A percentile compares a stretch with the other conserved stretches of the same genome.
Evolutionary conservation across 2,888 invertebrate species (phyloP).

Genomic region (Papilio elwesi): DNA sequence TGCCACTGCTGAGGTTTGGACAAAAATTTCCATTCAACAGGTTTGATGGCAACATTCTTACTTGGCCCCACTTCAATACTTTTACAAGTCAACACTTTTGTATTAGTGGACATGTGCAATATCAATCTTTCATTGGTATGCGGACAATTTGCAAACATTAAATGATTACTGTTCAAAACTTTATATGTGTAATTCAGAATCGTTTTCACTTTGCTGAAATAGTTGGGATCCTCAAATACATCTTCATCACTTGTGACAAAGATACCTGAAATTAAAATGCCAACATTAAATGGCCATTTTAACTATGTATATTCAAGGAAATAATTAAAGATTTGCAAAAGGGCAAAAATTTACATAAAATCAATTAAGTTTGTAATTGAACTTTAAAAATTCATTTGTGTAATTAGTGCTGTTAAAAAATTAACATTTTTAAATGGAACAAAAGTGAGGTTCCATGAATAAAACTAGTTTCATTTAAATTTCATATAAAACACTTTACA

Average conservation of each 20-base stretch:
- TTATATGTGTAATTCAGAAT: slow-evolving; percentile 84
- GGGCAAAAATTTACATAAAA: slow-evolving; percentile 11
- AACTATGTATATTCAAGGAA: neutral
- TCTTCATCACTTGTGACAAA: slow-evolving; percentile 89
- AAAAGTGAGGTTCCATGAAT: neutral
- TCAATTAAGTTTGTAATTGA: neutral
- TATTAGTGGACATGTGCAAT: slow-evolving; percentile 83
- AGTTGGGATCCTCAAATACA: slow-evolving; percentile 83
- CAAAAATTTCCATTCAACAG: slow-evolving; percentile 91
- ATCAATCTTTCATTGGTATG: slow-evolving; percentile 86
- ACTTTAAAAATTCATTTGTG: slow-evolving; percentile 7
- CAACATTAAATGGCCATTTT: neutral
- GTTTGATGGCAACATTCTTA: slow-evolving; percentile 81
- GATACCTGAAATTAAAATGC: slow-evolving; percentile 79
- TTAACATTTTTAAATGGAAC: neutral
- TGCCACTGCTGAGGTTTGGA: slow-evolving; percentile 89
- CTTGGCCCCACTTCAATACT: slow-evolving; percentile 83
- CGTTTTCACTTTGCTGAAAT: slow-evolving; percentile 83
- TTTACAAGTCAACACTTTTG: slow-evolving; percentile 85
- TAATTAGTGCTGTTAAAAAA: neutral
- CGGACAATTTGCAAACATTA: slow-evolving; percentile 85
- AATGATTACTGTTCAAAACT: slow-evolving; percentile 80
- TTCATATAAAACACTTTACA: neutral
- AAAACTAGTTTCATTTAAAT: neutral
- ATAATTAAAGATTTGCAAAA: neutral